Evolutionary conservation across 1,140 invertebrate species (phyloP), one percentile per base, ranked within the genome.

Genomic region (Paralvinella palmiformis): DNA sequence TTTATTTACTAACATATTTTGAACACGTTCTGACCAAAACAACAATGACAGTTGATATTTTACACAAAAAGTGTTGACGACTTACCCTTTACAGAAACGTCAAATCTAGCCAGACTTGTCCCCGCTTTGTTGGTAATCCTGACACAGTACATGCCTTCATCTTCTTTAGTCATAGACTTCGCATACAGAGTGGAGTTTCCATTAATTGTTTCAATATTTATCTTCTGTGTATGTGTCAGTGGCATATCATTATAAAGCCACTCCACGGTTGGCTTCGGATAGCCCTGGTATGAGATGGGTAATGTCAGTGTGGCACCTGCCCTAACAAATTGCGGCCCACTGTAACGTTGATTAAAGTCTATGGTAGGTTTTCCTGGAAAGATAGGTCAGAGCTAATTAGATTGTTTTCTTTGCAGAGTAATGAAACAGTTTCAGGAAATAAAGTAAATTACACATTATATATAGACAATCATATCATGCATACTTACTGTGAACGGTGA

Each of bases 61-160:
- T 36, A 29, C 2, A 24, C 0, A 13, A 31, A 7, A 32, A 62
- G 17, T 41, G 37, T 13, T 41, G n/a, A 10, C n/a, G 10, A 65
- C 87, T 86, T 83, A 91, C 89, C 92, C 88, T 94, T 96, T 68
- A 98, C 96, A 29, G 91, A 83, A 22, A 98, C 84, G 75, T 95
- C 90, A 52, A 91, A 93, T 61, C 92, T 85, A 1, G 92, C 95
- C 32, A 90, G 93, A 77, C 93, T 92, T 6, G 90, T 88, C 27
- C 95, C 95, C 29, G 88, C 93, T 68, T 90, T 88, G 81, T 98
- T 98, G 37, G 88, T 87, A 4, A 94, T 94, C 59, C 94, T 85
- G 73, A 93, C 95, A n/a, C 91, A 87, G 78, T 98, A 98, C 78
- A 96, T 94, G 78, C 97, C 95, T 22, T 93, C 92, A 81, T 98